Evolutionary conservation across 2,797 vertebrate genomes (phyloP), one percentile per base, ranked within the genome.

Genomic region (Pseudochaenichthys georgianus): DNA sequence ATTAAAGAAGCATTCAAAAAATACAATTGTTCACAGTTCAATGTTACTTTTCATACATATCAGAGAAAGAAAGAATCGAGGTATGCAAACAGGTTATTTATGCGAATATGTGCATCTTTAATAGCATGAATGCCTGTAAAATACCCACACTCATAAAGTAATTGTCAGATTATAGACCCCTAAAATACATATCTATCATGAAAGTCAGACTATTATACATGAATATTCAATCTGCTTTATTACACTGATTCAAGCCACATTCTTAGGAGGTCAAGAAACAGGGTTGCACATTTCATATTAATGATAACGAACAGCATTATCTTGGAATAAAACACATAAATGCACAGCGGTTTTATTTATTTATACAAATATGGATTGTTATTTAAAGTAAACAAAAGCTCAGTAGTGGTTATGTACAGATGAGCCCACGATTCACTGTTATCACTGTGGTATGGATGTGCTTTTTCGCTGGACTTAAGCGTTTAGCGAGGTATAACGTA

Each of bases 91-190:
- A 46, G 2, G 3, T 69, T 5, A 0, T 23, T 62, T 69, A 52
- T 19, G 62, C 55, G 75, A 53, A 80, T 88, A 23, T 86, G 68
- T 87, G 63, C 65, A 84, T 82, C 64, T 94, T 94, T 93, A 94
- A 92, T 92, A 66, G 41, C 61, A 78, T 77, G 59, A 84, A 90
- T 61, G 74, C 70, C 83, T 83, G 80, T 73, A 84, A 89, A 87
- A 81, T 70, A 76, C 75, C 75, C 78, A 89, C 94, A 93, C 85
- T 76, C 81, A 90, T 93, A 89, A 91, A 91, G 77, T 86, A 84
- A 86, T 6, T 70, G 68, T 88, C 88, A 92, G 81, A 88, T 92
- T 81, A 91, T 84, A 64, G 64, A 85, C 53, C 61, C 45, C 12
- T 48, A 64, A 23, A 23, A 23, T 23, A 28, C 31, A 87, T 64